Percentiles rank a stretch among this genome's conserved stretches.
phyloP scores from a whole-genome alignment of 1,140 invertebrate species.

The Camponotus pennsylvanicus region DNA sequence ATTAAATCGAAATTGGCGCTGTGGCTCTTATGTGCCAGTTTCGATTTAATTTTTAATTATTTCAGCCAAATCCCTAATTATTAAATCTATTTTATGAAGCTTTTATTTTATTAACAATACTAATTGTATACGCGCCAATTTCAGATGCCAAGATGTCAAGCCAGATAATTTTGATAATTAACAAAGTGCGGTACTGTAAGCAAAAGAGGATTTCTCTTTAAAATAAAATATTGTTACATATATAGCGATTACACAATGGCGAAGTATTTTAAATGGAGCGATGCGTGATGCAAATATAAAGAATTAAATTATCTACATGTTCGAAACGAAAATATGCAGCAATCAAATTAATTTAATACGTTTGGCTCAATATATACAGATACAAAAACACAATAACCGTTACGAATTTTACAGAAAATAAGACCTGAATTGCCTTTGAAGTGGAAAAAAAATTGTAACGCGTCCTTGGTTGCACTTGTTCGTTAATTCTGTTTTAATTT shows the following conservation, averaged over 20 bases:
- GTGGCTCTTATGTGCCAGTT: too few relatives aligned
- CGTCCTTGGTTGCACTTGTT: neutral
- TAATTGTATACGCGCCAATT: neutral
- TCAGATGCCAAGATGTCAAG: too few relatives aligned
- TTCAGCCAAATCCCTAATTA: too few relatives aligned
- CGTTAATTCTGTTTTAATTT: neutral
- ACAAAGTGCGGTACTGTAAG: neutral
- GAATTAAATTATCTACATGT: conserved; percentile 31
- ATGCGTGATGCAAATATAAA: neutral
- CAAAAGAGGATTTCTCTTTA: neutral
- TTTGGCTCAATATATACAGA: neutral
- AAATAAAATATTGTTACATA: neutral
- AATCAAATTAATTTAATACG: neutral
- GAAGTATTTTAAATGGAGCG: neutral
- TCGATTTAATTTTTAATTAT: too few relatives aligned
- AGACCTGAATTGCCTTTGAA: too few relatives aligned
- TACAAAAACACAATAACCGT: neutral
- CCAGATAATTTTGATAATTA: neutral
- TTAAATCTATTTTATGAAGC: neutral
- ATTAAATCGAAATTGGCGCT: too few relatives aligned
- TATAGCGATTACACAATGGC: neutral
- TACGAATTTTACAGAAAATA: too few relatives aligned
- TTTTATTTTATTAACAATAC: neutral
- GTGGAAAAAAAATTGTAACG: neutral
- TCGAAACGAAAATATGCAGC: conserved; percentile 12